Percentiles rank a stretch among this genome's conserved stretches.
Conservation (phyloP, 2,888 invertebrate species). For the Thymelicus acteon region DNA sequence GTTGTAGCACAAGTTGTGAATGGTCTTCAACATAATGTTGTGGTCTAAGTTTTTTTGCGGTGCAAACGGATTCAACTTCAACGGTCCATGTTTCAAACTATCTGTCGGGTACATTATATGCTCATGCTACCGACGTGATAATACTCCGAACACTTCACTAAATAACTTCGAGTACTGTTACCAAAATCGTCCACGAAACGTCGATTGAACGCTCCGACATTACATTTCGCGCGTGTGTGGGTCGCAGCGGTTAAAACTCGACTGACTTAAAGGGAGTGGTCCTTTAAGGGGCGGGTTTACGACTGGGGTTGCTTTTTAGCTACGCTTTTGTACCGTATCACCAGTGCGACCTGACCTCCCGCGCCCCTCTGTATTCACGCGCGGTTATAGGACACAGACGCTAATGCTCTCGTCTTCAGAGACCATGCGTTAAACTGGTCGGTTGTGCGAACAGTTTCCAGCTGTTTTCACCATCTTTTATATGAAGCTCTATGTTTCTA, state of each 20-base stretch:
- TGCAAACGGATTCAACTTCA: conserved; percentile 69
- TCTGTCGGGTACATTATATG: conserved; percentile 76
- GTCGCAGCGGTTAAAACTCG: conserved; percentile 51
- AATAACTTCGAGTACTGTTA: conserved; percentile 10
- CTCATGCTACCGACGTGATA: conserved; percentile 15
- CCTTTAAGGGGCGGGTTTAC: conserved; percentile 70
- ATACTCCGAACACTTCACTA: conserved; percentile 41
- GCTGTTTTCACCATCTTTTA: neutral
- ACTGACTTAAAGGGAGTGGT: conserved; percentile 76
- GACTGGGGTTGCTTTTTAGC: conserved; percentile 73
- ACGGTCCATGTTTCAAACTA: conserved; percentile 71
- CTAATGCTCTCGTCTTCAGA: neutral
- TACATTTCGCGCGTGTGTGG: conserved; percentile 49
- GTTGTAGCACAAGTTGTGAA: conserved; percentile 74
- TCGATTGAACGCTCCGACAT: conserved; percentile 13
- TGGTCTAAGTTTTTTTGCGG: conserved; percentile 64
- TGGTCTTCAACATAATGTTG: conserved; percentile 81
- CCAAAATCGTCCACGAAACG: conserved; percentile 10
- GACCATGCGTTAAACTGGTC: conserved; percentile 11
- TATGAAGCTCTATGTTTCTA: neutral
- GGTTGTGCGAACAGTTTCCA: conserved; percentile 19
- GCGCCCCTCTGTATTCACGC: conserved; percentile 41
- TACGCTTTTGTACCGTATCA: conserved; percentile 63
- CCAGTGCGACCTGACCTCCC: conserved; percentile 58
- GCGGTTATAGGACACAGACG: neutral